Evolutionary conservation across 1,140 invertebrate genomes (phyloP).

Genomic region (Helicoverpa zea): DNA sequence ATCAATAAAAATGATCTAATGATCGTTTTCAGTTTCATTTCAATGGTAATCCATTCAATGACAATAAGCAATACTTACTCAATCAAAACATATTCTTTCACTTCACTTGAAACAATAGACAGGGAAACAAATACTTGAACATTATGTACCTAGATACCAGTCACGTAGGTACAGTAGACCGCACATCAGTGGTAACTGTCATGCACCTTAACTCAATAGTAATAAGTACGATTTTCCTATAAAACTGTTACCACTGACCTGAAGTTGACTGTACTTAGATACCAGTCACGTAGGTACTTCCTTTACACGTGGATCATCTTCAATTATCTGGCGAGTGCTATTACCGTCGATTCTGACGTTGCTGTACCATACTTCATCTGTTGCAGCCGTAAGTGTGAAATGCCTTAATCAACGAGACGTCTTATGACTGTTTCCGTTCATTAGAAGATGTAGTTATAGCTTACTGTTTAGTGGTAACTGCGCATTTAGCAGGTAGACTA

Average conservation of each 20-base stretch:
- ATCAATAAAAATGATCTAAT: no score
- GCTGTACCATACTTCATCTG: neutral
- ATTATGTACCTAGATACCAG: neutral
- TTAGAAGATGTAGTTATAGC: neutral
- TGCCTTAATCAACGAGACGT: neutral
- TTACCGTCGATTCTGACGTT: neutral
- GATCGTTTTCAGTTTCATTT: no score
- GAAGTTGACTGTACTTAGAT: no score
- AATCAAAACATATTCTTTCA: no score
- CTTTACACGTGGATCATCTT: slow-evolving; percentile 18
- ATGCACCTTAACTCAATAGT: no score
- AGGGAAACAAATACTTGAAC: no score
- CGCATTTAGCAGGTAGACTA: neutral
- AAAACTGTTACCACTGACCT: no score
- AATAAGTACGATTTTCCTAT: no score
- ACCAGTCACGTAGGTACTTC: neutral
- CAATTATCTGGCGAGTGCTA: neutral
- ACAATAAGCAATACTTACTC: no score
- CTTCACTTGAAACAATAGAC: no score
- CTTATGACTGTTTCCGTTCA: neutral
- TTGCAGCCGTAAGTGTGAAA: neutral
- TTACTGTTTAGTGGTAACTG: neutral
- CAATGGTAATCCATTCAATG: no score
- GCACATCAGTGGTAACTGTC: no score
- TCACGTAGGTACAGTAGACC: neutral